Evolutionary conservation across 1,140 invertebrate genomes (phyloP).

Genomic region (Drosophila miranda): DNA sequence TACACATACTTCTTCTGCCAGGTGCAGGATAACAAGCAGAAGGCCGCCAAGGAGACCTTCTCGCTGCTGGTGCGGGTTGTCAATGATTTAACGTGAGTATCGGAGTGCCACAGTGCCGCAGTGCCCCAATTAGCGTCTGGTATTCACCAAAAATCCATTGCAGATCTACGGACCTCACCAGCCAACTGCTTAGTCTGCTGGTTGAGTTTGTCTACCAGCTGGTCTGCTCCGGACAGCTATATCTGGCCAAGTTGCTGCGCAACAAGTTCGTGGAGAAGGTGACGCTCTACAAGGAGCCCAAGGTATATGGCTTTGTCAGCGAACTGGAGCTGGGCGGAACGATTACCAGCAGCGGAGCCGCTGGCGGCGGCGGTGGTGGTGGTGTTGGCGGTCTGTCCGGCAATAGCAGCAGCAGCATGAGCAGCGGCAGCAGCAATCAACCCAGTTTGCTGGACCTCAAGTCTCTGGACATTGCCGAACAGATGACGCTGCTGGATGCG

Average conservation of each 20-base stretch:
- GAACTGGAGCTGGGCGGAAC: conserved; percentile 35
- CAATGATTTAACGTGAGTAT: conserved; percentile 94
- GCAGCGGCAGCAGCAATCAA: conserved; percentile 23
- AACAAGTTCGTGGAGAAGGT: conserved; percentile 94
- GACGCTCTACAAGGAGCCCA: conserved; percentile 71
- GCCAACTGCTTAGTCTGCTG: conserved; percentile 88
- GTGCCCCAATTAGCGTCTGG: background rate
- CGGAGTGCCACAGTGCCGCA: background rate
- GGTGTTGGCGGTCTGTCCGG: conserved; percentile 3
- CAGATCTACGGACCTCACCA: conserved; percentile 92
- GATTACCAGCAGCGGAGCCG: too few relatives aligned
- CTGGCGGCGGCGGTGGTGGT: background rate
- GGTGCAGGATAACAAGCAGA: conserved; percentile 88
- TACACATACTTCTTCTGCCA: conserved; percentile 89
- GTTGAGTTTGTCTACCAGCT: conserved; percentile 97
- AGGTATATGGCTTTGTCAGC: conserved; percentile 32
- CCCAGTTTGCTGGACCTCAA: conserved; percentile 94
- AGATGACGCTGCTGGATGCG: conserved; percentile 98
- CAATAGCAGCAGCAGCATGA: background rate
- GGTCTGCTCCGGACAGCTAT: conserved; percentile 92
- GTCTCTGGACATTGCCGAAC: conserved; percentile 92
- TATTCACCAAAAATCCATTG: conserved; percentile 37
- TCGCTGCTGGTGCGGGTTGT: conserved; percentile 95
- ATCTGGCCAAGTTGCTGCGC: conserved; percentile 93
- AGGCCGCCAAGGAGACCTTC: conserved; percentile 93